Conservation (phyloP, 1,140 invertebrate genomes). For the Oedothorax gibbosus region DNA sequence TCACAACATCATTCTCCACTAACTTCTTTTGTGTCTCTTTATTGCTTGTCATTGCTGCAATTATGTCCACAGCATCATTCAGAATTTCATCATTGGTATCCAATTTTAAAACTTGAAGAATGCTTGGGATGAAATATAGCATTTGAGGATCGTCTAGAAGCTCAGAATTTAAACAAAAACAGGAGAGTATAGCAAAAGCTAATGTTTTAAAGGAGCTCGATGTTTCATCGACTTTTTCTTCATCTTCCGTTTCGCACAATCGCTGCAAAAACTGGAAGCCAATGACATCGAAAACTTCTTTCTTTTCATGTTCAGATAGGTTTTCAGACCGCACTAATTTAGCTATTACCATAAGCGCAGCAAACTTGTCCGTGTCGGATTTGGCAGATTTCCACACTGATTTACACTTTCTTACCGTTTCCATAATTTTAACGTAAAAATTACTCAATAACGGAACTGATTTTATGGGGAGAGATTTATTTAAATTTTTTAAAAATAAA, state of each 20-base stretch:
- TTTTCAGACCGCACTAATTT: constrained; percentile 83
- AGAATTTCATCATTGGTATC: neutral
- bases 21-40: constrained; percentile 35
- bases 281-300: constrained; percentile 87
- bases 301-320: constrained; percentile 78
- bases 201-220: constrained; percentile 89
- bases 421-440: constrained; percentile 64
- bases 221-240: constrained; percentile 79
- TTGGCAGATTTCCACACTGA: constrained; percentile 80
- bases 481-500: too few species aligned
- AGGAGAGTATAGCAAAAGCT: constrained; percentile 84
- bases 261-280: constrained; percentile 86
- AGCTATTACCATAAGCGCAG: constrained; percentile 88
- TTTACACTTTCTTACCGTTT: constrained; percentile 84
- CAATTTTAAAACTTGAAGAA: constrained; percentile 31
- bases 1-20: neutral
- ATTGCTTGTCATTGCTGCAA: constrained; percentile 25
- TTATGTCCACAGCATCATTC: constrained; percentile 44
- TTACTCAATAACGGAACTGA: neutral
- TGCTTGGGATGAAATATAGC: constrained; percentile 73
- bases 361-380: constrained; percentile 91
- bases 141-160: constrained; percentile 44
- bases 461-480: neutral
- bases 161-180: constrained; percentile 71
- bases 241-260: constrained; percentile 78